Evolutionary conservation across 2,113 vertebrate species (phyloP).

Genomic region (Pelobates fuscus): DNA sequence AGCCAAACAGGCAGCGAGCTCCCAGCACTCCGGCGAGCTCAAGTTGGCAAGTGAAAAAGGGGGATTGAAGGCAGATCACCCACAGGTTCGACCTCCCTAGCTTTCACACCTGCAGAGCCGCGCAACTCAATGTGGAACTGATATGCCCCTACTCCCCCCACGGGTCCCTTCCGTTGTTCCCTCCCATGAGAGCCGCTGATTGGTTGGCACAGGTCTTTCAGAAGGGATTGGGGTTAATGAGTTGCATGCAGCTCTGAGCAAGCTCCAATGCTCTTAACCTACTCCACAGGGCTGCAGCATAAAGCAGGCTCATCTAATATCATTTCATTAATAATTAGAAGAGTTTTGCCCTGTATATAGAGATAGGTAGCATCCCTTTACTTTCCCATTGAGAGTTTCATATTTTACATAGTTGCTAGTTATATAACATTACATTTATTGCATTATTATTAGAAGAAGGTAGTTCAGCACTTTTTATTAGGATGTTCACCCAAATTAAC

Average conservation of each 20-base stretch:
- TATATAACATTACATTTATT: too few relatives aligned
- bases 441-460: too few relatives aligned
- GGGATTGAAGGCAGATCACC: background rate
- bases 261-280: background rate
- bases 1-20: background rate
- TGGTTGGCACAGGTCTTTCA: slow-evolving; percentile 13
- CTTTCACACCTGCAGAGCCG: slow-evolving; percentile 44
- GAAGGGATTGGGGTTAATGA: slow-evolving; percentile 35
- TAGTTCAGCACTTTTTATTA: too few relatives aligned
- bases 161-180: background rate
- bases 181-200: slow-evolving; percentile 17
- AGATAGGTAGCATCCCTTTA: too few relatives aligned
- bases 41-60: background rate
- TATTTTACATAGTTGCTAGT: too few relatives aligned
- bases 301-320: too few relatives aligned
- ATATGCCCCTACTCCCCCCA: slow-evolving; percentile 3
- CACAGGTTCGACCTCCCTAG: slow-evolving; percentile 31
- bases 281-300: too few relatives aligned
- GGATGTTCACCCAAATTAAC: too few relatives aligned
- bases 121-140: slow-evolving; percentile 28
- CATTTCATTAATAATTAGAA: too few relatives aligned
- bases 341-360: too few relatives aligned
- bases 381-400: too few relatives aligned
- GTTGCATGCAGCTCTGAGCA: background rate
- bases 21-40: background rate